These are phyloP conservation scores for Azemiops feae DNA, from an alignment of 2,113 vertebrate genomes.

Conservation along the genomic window DNA sequence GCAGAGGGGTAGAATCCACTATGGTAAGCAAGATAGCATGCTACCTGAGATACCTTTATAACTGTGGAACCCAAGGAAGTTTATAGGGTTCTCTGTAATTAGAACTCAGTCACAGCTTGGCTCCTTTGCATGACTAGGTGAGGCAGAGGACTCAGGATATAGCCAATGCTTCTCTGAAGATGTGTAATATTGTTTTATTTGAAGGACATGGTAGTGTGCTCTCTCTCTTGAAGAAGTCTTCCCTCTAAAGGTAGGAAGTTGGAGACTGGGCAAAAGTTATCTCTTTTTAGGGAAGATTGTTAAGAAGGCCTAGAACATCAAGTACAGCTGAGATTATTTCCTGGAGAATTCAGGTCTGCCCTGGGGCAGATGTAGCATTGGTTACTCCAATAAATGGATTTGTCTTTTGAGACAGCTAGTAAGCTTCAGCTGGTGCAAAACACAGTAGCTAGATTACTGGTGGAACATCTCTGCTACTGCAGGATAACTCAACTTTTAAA, in stretches of 20 bases:
- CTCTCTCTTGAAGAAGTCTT: neutral
- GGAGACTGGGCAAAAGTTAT: neutral
- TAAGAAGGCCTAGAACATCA: neutral
- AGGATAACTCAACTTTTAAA: neutral
- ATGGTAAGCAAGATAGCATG: too few species aligned
- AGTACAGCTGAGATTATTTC: neutral
- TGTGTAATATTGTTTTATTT: neutral
- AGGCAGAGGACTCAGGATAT: neutral
- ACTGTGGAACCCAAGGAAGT: neutral
- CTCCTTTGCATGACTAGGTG: neutral
- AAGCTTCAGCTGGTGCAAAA: neutral
- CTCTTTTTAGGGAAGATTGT: neutral
- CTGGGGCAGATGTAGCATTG: neutral
- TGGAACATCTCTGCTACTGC: neutral
- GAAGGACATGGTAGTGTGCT: neutral
- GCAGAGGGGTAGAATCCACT: too few species aligned
- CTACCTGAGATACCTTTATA: neutral
- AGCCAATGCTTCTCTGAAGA: neutral
- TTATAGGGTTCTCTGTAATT: neutral
- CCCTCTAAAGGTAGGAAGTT: neutral
- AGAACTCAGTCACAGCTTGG: neutral
- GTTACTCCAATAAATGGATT: neutral
- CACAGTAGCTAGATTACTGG: neutral
- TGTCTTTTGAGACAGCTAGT: neutral
- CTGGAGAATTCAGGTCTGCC: neutral